phyloP scores from a whole-genome alignment of 2,797 vertebrate species.

The Hoplostethus atlanticus region DNA sequence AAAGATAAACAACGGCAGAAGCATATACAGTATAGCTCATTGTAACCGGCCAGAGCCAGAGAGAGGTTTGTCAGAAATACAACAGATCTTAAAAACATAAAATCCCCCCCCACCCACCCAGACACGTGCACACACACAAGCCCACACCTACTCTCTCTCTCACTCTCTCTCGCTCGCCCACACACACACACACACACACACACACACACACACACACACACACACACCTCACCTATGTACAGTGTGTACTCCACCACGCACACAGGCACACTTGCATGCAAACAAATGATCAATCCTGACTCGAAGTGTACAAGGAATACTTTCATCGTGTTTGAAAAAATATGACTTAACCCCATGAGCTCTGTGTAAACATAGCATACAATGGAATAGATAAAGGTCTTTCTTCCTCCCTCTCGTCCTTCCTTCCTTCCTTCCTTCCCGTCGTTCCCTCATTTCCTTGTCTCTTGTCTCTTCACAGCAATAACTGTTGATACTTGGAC shows the following conservation, averaged over 20 bases:
- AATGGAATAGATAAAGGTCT: slow-evolving; percentile 69
- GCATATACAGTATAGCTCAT: slow-evolving; percentile 80
- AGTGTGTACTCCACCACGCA: slow-evolving; percentile 26
- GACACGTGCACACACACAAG: slow-evolving; percentile 51
- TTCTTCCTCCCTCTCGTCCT: background rate
- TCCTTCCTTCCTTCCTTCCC: slow-evolving; percentile 34
- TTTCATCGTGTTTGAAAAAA: slow-evolving; percentile 70
- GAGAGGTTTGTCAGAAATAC: slow-evolving; percentile 71
- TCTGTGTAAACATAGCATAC: slow-evolving; percentile 81
- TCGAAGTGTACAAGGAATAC: slow-evolving; percentile 70
- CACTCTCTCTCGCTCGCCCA: slow-evolving; percentile 5
- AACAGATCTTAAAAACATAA: slow-evolving; percentile 77
- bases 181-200: too few relatives aligned
- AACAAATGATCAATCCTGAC: slow-evolving; percentile 60
- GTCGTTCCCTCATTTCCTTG: slow-evolving; percentile 25
- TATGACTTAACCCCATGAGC: slow-evolving; percentile 79
- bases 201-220: slow-evolving; percentile 7
- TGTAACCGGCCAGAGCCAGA: slow-evolving; percentile 78
- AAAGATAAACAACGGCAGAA: slow-evolving; percentile 78
- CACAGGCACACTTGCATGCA: slow-evolving; percentile 74
- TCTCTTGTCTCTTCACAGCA: slow-evolving; percentile 36
- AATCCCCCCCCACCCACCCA: slow-evolving; percentile 39
- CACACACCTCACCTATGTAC: slow-evolving; percentile 43
- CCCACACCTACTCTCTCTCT: slow-evolving; percentile 32
- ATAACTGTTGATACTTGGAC: slow-evolving; percentile 63